Base-by-base conservation (phyloP, 2,113 vertebrate genomes). In the Indri indri region DNA sequence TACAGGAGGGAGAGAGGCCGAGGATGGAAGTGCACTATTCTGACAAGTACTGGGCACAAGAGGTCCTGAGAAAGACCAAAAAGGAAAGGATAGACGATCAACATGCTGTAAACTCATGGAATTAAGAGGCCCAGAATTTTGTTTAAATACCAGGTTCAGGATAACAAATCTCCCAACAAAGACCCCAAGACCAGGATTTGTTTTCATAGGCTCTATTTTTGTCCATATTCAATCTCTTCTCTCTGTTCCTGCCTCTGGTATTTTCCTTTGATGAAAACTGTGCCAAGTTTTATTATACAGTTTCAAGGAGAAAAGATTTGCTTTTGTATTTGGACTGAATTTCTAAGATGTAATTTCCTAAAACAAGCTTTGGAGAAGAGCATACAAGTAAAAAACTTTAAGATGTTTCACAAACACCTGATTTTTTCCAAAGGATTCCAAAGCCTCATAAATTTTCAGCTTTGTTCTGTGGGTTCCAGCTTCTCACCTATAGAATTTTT, bases 301-400 rank as follows among this genome's bases (percentile, higher is more conserved):
- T 94, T 94, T 91, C 87, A 90, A 87, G 93, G 20, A 95, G 32
- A 87, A 86, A 84, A 74, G 50, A 93, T 74, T 96, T 96, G 59
- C 71, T 94, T 91, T 88, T 52, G 57, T 85, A 84, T 97, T 97
- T 83, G 54, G 63, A 87, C 20, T 94, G 40, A 82, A 94, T 96
- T 96, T 96, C 96, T 32, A 86, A 96, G 70, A 95, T 87, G 63
- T 91, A 94, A 96, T 97, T 97, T 98, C 68, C 61, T 71, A 95
- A 96, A 98, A 93, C 63, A 93, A 89, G 40, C 86, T 87, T 91
- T 96, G 91, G 86, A 93, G n/a, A 94, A 90, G 59, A 90, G 27
- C 27, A 93, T 65, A 57, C 83, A 97, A 89, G 73, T 87, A 71
- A 81, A 97, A 93, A 97, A 93, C 25, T 91, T 80, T 50, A 92